Evolutionary conservation across 2,888 invertebrate species (phyloP).

Genomic region (Drosophila flavopinicola): DNA sequence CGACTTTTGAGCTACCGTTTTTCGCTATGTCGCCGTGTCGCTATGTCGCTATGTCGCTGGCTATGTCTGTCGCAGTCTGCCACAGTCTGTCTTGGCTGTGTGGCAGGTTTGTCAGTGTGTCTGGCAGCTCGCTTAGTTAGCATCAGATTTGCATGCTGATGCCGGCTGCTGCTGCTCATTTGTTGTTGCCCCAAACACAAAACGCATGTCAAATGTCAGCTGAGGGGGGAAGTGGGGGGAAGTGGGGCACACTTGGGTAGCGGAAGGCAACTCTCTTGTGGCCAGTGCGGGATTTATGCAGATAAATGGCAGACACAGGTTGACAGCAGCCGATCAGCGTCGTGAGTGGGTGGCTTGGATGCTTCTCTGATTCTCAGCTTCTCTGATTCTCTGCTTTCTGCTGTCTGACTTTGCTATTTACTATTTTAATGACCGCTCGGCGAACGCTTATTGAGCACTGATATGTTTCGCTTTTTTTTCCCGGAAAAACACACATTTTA

Average conservation of each 20-base stretch:
- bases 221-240: neutral
- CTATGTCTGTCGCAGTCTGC: neutral
- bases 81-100: constrained; percentile 2
- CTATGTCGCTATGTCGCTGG: neutral
- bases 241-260: too few species aligned
- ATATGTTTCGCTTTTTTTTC: constrained; percentile 33
- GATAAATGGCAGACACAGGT: constrained; percentile 58
- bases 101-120: constrained; percentile 49
- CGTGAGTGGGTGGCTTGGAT: constrained; percentile 46
- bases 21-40: neutral
- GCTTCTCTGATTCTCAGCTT: constrained; percentile 22
- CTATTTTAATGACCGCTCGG: constrained; percentile 66
- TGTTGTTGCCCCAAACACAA: constrained; percentile 52
- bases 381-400: neutral
- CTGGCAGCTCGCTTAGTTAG: constrained; percentile 46
- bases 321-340: constrained; percentile 46
- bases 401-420: constrained; percentile 36
- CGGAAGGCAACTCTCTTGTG: constrained; percentile 3
- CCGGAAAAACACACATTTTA: constrained; percentile 32
- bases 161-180: constrained; percentile 40
- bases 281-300: constrained; percentile 31
- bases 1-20: constrained; percentile 26
- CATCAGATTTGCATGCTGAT: constrained; percentile 50
- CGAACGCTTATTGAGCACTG: constrained; percentile 47
- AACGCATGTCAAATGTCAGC: constrained; percentile 80